Conservation (phyloP, 2,797 vertebrate genomes). For the Hozukius guyotensis region DNA sequence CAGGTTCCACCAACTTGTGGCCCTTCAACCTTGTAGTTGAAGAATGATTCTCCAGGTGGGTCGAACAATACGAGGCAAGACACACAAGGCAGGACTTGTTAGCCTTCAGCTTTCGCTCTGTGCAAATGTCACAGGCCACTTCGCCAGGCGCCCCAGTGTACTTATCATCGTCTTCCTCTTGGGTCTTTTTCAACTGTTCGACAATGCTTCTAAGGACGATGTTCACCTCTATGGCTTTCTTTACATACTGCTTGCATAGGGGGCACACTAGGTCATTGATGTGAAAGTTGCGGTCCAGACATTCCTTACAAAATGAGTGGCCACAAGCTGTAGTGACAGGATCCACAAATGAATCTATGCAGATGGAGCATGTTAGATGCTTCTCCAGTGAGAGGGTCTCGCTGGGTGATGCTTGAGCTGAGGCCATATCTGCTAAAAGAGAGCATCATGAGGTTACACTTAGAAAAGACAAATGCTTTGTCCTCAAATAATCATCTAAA, state of each 20-base stretch:
- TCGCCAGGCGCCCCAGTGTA: neutral
- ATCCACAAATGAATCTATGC: conserved; percentile 40
- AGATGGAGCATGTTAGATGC: conserved; percentile 71
- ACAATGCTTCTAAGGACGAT: conserved; percentile 53
- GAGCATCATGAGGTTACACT: neutral
- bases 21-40: conserved; percentile 49
- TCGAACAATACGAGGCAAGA: conserved; percentile 70
- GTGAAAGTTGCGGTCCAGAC: neutral
- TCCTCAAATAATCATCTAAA: neutral
- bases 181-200: neutral
- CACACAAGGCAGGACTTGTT: conserved; percentile 79
- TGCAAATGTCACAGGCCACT: conserved; percentile 76
- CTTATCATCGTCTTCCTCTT: accelerated
- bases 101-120: conserved; percentile 45
- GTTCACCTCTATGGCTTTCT: neutral
- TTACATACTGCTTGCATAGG: conserved; percentile 48
- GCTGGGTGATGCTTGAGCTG: neutral
- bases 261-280: conserved; percentile 23
- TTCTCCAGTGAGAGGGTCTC: neutral
- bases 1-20: conserved; percentile 74
- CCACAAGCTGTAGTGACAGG: conserved; percentile 74
- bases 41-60: conserved; percentile 66
- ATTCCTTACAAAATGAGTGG: conserved; percentile 71
- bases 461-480: neutral
- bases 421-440: conserved; percentile 51